These are phyloP conservation scores for Ophraella communa DNA, from an alignment of 2,888 invertebrate species.

Conservation along the genomic window DNA sequence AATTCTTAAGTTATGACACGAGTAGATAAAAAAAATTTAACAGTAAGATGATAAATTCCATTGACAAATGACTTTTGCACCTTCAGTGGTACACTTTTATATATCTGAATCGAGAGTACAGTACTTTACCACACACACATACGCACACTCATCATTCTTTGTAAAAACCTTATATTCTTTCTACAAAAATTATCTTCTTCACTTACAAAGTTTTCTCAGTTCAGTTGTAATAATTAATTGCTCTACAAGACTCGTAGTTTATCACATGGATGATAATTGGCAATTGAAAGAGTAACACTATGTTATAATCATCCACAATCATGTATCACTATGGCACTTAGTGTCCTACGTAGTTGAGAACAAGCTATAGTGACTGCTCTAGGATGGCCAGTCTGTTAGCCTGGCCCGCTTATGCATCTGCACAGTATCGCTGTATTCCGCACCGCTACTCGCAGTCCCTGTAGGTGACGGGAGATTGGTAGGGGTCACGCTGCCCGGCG, in stretches of 20 bases:
- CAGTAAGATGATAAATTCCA: not conserved
- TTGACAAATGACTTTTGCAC: not conserved
- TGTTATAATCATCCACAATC: conserved; percentile 51
- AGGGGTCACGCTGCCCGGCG: conserved; percentile 79
- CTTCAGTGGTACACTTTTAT: conserved; percentile 16
- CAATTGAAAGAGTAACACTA: conserved; percentile 55
- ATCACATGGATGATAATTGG: conserved; percentile 62
- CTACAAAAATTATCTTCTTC: conserved; percentile 44
- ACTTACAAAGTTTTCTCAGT: conserved; percentile 49
- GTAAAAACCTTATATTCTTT: conserved; percentile 48
- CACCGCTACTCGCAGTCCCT: conserved; percentile 57
- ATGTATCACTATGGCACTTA: conserved; percentile 59
- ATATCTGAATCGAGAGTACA: conserved; percentile 27
- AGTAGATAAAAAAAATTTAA: not conserved
- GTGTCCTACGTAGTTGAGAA: conserved; percentile 48
- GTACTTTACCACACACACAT: conserved; percentile 41
- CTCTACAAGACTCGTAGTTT: conserved; percentile 57
- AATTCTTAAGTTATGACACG: not conserved
- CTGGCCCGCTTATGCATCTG: conserved; percentile 83
- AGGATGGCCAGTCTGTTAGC: conserved; percentile 91
- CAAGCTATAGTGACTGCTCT: conserved; percentile 58
- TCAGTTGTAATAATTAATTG: conserved; percentile 46
- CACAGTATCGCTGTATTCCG: conserved; percentile 69
- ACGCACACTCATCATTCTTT: conserved; percentile 52
- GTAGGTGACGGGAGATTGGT: conserved; percentile 81